These are phyloP conservation scores for Thaumatotibia leucotreta DNA, from an alignment of 1,140 invertebrate genomes.

Conservation along the genomic window DNA sequence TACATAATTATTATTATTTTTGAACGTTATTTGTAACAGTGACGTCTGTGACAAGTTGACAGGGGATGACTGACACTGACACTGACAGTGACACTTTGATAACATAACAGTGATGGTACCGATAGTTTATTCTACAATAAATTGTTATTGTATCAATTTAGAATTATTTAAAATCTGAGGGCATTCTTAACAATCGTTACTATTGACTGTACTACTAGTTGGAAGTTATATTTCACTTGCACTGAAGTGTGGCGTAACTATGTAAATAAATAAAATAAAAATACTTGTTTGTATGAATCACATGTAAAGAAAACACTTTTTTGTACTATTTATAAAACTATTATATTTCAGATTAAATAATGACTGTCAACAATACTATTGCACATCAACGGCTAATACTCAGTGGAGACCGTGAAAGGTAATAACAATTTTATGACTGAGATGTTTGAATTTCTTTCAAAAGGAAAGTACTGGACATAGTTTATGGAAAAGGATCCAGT, in stretches of 20 bases:
- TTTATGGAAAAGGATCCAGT: too few species aligned
- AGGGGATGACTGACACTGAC: not conserved
- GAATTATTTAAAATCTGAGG: not conserved
- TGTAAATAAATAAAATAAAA: not conserved
- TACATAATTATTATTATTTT: too few species aligned
- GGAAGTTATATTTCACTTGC: not conserved
- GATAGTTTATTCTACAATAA: too few species aligned
- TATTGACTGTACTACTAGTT: not conserved
- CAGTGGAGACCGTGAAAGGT: slow-evolving; percentile 74
- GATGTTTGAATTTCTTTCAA: too few species aligned
- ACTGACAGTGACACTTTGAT: not conserved
- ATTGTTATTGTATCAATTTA: not conserved
- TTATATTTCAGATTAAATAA: slow-evolving; percentile 23
- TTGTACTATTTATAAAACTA: not conserved
- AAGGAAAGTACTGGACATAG: too few species aligned
- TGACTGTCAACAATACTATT: slow-evolving; percentile 76
- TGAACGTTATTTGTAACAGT: too few species aligned
- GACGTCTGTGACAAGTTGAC: too few species aligned
- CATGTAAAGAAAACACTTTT: not conserved
- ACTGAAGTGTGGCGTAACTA: not conserved
- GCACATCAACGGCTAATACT: slow-evolving; percentile 71
- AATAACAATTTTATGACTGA: not conserved
- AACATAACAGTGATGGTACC: not conserved
- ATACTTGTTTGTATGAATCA: not conserved
- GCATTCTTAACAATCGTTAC: not conserved